Evolutionary conservation across 1,140 invertebrate genomes (phyloP).

Genomic region (Hirudo medicinalis): DNA sequence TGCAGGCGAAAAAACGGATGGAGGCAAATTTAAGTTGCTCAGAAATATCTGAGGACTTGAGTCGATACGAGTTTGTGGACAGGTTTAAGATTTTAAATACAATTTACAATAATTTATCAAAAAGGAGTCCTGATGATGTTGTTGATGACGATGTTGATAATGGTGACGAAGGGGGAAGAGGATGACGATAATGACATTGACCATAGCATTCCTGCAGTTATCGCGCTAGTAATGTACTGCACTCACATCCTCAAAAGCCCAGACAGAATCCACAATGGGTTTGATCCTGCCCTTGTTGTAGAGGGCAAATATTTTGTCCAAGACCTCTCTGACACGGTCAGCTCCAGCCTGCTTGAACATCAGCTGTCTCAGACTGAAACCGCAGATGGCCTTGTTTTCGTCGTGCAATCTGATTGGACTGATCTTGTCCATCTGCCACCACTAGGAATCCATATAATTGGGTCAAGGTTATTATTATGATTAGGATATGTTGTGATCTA

Average conservation of each 20-base stretch:
- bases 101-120: too few species aligned
- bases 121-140: too few species aligned
- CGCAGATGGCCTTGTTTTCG: constrained; percentile 68
- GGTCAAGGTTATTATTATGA: too few species aligned
- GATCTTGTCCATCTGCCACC: constrained; percentile 82
- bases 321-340: constrained; percentile 53
- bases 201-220: not conserved
- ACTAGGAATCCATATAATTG: constrained; percentile 39
- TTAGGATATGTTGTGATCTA: too few species aligned
- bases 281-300: constrained; percentile 64
- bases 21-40: not conserved
- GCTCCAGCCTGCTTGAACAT: constrained; percentile 64
- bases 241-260: constrained; percentile 70
- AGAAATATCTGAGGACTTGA: too few species aligned
- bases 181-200: not conserved
- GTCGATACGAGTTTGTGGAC: too few species aligned
- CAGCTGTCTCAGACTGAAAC: constrained; percentile 68
- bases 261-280: constrained; percentile 67
- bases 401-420: constrained; percentile 74
- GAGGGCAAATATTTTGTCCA: constrained; percentile 58
- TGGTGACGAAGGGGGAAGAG: not conserved
- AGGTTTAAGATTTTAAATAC: too few species aligned
- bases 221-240: not conserved
- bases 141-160: constrained; percentile 12
- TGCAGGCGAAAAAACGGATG: constrained; percentile 29